Percentiles rank a stretch among this genome's conserved stretches.
Conservation (phyloP, 2,113 vertebrate genomes). For the Proterorhinus semilunaris region DNA sequence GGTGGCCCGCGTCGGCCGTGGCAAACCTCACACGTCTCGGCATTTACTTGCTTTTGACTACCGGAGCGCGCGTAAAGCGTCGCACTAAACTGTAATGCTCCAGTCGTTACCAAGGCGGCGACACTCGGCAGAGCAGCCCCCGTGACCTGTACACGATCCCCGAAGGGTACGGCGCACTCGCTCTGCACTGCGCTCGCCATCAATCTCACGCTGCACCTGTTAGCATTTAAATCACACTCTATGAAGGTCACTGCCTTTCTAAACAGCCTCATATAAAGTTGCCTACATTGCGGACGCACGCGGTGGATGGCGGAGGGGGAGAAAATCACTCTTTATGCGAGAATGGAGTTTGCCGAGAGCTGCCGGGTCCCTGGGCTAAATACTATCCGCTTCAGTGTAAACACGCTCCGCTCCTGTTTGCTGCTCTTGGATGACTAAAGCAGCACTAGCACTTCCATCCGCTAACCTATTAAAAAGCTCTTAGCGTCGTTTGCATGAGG, state of each 20-base stretch:
- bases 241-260: slow-evolving; percentile 8
- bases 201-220: slow-evolving; percentile 14
- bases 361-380: neutral
- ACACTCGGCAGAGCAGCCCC: slow-evolving; percentile 5
- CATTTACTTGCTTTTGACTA: neutral
- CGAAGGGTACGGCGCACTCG: slow-evolving; percentile 3
- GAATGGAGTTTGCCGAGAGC: neutral
- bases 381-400: neutral
- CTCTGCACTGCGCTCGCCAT: slow-evolving; percentile 6
- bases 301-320: neutral
- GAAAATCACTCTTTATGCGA: neutral
- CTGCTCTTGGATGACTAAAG: neutral
- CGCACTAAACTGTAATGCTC: neutral
- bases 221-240: neutral
- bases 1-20: no score
- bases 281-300: slow-evolving; percentile 1
- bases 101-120: neutral
- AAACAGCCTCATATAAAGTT: neutral
- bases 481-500: slow-evolving; percentile 8
- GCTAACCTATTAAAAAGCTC: slow-evolving; percentile 2
- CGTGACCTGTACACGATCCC: slow-evolving; percentile 16
- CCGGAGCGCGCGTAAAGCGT: neutral
- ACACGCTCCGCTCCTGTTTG: neutral
- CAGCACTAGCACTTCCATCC: slow-evolving; percentile 13
- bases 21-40: neutral